A percentile compares a stretch with the other conserved stretches of the same genome.
Conservation (phyloP, 2,797 vertebrate genomes). For the Acanthurus tractus region DNA sequence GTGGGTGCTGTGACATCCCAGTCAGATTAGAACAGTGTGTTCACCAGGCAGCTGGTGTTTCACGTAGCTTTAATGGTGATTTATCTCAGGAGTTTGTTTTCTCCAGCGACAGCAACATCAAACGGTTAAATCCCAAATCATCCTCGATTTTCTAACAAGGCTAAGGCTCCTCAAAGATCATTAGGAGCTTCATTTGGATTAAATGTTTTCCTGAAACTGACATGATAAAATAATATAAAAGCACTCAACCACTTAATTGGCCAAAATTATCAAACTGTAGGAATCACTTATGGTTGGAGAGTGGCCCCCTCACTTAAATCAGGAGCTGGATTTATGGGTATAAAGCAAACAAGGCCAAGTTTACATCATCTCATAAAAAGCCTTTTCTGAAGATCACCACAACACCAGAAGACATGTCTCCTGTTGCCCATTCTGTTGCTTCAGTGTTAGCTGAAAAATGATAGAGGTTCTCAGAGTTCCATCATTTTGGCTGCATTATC, state of each 20-base stretch:
- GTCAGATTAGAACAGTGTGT: constrained; percentile 70
- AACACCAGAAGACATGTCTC: background rate
- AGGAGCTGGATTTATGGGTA: background rate
- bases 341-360: constrained; percentile 24
- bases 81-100: constrained; percentile 43
- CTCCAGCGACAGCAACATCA: constrained; percentile 24
- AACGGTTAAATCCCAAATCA: constrained; percentile 18
- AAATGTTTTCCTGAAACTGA: background rate
- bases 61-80: constrained; percentile 55
- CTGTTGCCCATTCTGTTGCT: background rate
- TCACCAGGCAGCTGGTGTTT: constrained; percentile 61
- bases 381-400: constrained; percentile 22
- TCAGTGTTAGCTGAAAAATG: background rate
- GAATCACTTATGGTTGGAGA: background rate
- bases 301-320: background rate
- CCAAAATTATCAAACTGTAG: background rate
- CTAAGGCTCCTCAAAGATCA: background rate
- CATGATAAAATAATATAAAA: constrained; percentile 12
- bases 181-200: background rate
- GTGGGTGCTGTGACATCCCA: constrained; percentile 42
- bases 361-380: constrained; percentile 9
- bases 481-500: background rate
- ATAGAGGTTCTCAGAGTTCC: background rate
- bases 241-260: constrained; percentile 9
- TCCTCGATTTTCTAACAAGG: background rate